Evolutionary conservation across 2,797 vertebrate genomes (phyloP).

Genomic region (Schizopygopsis malacanthus): DNA sequence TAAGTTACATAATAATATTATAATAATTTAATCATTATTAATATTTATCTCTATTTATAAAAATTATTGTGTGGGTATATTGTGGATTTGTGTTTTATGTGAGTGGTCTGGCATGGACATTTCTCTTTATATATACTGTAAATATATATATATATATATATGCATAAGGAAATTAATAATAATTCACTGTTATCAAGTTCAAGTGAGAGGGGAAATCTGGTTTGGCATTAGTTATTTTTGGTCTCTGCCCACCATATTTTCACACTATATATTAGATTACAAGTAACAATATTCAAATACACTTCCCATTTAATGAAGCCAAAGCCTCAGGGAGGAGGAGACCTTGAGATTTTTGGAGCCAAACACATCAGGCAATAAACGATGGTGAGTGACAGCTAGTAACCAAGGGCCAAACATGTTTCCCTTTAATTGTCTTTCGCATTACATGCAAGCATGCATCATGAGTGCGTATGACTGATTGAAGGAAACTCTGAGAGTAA

Average conservation of each 20-base stretch:
- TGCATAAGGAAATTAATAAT: background rate
- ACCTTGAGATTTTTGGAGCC: conserved; percentile 56
- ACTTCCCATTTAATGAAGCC: conserved; percentile 51
- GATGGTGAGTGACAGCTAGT: conserved; percentile 51
- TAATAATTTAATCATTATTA: too few relatives aligned
- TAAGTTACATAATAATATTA: too few relatives aligned
- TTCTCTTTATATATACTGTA: background rate
- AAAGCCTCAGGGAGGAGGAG: conserved; percentile 50
- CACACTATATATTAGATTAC: conserved; percentile 5
- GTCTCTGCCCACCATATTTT: background rate
- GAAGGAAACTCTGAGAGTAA: conserved; percentile 18
- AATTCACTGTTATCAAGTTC: background rate
- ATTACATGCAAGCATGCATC: conserved; percentile 27
- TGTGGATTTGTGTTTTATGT: too few relatives aligned
- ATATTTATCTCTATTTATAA: background rate
- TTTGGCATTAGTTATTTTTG: background rate
- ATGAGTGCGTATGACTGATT: background rate
- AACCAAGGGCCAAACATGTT: conserved; percentile 54
- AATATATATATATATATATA: too few relatives aligned
- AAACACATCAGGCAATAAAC: conserved; percentile 1
- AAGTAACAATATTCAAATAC: conserved; percentile 21
- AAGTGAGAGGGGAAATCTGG: background rate
- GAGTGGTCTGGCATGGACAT: too few relatives aligned
- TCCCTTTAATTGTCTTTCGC: conserved; percentile 50
- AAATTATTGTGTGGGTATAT: too few relatives aligned